A percentile compares a stretch with the other conserved stretches of the same genome.
Conservation (phyloP, 2,797 vertebrate species). For the Miichthys miiuy region DNA sequence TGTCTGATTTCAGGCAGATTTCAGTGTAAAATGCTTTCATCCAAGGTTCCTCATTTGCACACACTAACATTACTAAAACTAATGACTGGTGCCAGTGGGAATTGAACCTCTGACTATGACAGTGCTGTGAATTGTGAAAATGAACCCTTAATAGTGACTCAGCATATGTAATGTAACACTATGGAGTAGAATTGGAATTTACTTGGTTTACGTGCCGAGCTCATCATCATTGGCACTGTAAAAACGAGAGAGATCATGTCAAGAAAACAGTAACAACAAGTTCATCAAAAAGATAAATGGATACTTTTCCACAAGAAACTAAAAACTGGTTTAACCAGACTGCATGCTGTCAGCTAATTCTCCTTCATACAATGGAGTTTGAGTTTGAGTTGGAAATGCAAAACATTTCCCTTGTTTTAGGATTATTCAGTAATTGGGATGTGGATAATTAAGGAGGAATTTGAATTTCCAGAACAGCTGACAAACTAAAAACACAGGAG, state of each 20-base stretch:
- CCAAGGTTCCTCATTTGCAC: background rate
- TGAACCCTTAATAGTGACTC: background rate
- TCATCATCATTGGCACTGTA: too few species aligned
- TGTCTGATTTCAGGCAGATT: background rate
- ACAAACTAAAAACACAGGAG: background rate
- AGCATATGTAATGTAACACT: background rate
- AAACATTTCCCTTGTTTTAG: background rate
- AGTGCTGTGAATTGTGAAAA: background rate
- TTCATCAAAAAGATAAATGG: background rate
- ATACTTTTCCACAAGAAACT: background rate
- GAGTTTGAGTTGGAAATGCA: background rate
- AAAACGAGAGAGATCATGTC: background rate
- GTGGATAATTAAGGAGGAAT: background rate
- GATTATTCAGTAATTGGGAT: background rate
- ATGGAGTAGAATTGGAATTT: background rate
- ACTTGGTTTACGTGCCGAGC: background rate
- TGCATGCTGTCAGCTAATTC: background rate
- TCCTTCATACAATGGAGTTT: background rate
- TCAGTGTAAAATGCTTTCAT: background rate
- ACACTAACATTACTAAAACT: background rate
- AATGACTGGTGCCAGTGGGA: background rate
- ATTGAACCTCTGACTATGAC: background rate
- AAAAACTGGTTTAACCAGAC: background rate
- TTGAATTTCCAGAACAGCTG: background rate
- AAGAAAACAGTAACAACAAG: background rate